phyloP scores from a whole-genome alignment of 2,888 invertebrate genomes.

The Cecidostiba fungosa region DNA sequence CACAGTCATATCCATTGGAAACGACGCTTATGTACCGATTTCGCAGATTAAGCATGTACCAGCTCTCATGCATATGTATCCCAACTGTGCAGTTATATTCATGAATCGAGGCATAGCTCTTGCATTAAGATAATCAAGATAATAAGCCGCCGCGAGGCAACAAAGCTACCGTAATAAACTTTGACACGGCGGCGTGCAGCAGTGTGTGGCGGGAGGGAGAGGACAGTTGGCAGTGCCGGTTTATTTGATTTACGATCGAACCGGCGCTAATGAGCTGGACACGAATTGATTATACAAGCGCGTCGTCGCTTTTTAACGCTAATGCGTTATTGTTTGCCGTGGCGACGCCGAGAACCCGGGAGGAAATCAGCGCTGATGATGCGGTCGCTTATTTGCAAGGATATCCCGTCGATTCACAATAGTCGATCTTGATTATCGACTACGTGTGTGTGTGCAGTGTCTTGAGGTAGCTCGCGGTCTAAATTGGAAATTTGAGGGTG shows the following conservation, averaged over 20 bases:
- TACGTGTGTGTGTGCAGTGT: too few relatives aligned
- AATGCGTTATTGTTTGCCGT: slow-evolving; percentile 31
- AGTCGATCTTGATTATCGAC: neutral
- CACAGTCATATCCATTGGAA: slow-evolving; percentile 4
- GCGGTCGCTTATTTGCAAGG: too few relatives aligned
- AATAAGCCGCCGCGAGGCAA: slow-evolving; percentile 49
- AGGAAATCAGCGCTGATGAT: neutral
- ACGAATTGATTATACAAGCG: neutral
- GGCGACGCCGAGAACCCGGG: neutral
- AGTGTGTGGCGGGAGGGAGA: too few relatives aligned
- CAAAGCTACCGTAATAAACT: slow-evolving; percentile 28
- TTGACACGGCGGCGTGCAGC: neutral
- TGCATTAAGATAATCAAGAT: slow-evolving; percentile 60
- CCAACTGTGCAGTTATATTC: neutral
- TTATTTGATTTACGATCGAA: slow-evolving; percentile 46
- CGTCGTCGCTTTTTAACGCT: slow-evolving; percentile 5
- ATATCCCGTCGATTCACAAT: too few relatives aligned
- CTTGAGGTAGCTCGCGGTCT: too few relatives aligned
- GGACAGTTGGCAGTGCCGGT: neutral
- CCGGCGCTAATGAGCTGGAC: neutral
- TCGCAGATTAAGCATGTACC: slow-evolving; percentile 44
- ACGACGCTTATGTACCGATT: slow-evolving; percentile 42
- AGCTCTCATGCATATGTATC: neutral
- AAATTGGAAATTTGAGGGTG: too few relatives aligned
- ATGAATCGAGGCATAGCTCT: neutral